Base-by-base conservation (phyloP, 2,888 invertebrate species). In the Cerceris rybyensis region DNA sequence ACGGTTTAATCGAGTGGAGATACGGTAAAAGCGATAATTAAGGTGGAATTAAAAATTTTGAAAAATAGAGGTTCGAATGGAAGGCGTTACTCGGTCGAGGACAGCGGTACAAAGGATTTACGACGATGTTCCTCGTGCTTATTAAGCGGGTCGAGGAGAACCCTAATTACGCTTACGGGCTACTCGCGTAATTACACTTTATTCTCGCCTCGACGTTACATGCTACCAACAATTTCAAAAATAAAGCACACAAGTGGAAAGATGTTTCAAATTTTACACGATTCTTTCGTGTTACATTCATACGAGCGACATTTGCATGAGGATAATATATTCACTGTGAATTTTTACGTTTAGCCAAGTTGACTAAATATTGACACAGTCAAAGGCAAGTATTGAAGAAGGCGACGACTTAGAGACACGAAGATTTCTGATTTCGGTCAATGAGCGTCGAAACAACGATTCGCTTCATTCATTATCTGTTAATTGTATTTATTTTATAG, bases 31-130 rank as follows among this genome's bases (percentile, higher is more conserved):
- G 13, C n/a, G n/a, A 66, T 50, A 7, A 50, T 60, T 17, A 6
- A 8, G 13, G 58, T 43, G 61, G n/a, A 50, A 46, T 43, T 43
- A 55, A 16, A 50, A 57, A 50, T 60, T 42, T 14, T 9, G 43
- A 28, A 61, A 43, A 39, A 4, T 43, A 9, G 59, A 59, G 14
- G 46, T 54, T 42, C 39, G 39, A 14, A 2, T 58, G 57, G 50
- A 14, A 28, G 58, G 65, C 58, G 58, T 46, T 42, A 6, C 52
- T 50, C 57, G 57, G 14, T 42, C 50, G 58, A 49, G 28, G 58
- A 58, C 50, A 58, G 28, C 42, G 17, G 46, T 63, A 59, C 58
- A 64, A 61, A 66, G 71, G 61, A 76, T 76, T 73, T 78, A 75
- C 65, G 46, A 60, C 14, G 28, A 7, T 59, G 50, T 43, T 66